Base-by-base conservation (phyloP, 1,140 invertebrate species). In the Ostrea edulis region DNA sequence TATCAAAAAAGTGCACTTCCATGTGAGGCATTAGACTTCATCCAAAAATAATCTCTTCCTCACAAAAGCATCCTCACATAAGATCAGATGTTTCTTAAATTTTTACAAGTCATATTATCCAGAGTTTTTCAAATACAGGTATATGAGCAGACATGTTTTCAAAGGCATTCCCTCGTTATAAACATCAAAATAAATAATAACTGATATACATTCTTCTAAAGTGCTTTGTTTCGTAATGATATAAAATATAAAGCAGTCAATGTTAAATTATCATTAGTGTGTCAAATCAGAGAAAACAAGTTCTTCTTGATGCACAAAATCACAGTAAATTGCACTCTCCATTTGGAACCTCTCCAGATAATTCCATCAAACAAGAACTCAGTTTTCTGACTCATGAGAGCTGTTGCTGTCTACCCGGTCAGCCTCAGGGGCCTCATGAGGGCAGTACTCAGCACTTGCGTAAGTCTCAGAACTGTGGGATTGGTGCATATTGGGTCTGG, bases 341-440 rank as follows among this genome's bases (percentile, higher is more conserved):
- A 14, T 77, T 77, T 29, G 68, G 25, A 77, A 62, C 58, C 58
- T n/a, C 58, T 62, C 58, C 14, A 2, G 35, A 62, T 17, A 14
- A 77, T 25, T 77, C 82, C 17, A 44, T 83, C 82, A 5, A 81
- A 81, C 29, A 20, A 29, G 44, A 81, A 81, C 17, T 44, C 65
- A 87, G 55, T 82, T 84, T 29, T 89, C 88, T 25, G 68, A 77
- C 17, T 87, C 88, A 44, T 68, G 52, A 55, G 54, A 62, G 84
- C 86, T 87, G n/a, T 84, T 82, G n/a, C 88, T 89, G 68, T 93
- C 90, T 82, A 91, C 88, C 81, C 91, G 82, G 58, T 93, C 92
- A 17, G 92, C 91, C 68, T 93, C 92, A 2, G 92, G 92, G 22
- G 90, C 90, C 58, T 92, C 90, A 71, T 91, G 87, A 8, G 88